Conservation (phyloP, 2,113 vertebrate species). For the Ptychochromis oligacanthus region DNA sequence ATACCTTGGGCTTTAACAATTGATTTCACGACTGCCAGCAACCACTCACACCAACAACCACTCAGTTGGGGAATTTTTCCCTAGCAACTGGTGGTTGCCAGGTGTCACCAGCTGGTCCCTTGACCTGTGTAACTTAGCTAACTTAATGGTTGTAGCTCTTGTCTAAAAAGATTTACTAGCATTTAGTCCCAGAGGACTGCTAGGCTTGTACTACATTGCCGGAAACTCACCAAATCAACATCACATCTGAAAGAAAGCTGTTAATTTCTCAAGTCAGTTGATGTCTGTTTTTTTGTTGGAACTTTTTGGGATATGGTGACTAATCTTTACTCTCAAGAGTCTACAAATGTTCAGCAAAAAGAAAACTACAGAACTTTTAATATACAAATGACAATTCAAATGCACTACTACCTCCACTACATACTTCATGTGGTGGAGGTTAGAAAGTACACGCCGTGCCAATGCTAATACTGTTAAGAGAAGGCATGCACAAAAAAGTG, state of each 20-base stretch:
- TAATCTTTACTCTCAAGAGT: neutral
- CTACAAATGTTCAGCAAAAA: neutral
- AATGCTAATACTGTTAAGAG: neutral
- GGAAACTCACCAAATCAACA: neutral
- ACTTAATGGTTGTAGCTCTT: neutral
- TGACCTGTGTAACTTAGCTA: accelerated
- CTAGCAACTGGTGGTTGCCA: too few species aligned
- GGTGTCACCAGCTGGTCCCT: too few species aligned
- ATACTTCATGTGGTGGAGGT: neutral
- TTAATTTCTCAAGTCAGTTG: neutral
- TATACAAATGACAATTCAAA: neutral
- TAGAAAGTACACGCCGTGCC: neutral
- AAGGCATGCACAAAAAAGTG: neutral
- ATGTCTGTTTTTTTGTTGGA: neutral
- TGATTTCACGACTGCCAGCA: too few species aligned
- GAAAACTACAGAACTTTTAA: neutral
- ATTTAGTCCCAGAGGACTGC: neutral
- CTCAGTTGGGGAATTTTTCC: too few species aligned
- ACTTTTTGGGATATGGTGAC: neutral
- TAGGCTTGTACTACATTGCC: neutral
- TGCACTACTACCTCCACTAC: neutral
- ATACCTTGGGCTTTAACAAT: neutral
- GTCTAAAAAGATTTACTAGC: accelerated
- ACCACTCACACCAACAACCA: too few species aligned
- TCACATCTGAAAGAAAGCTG: neutral